Conservation (phyloP, 1,140 invertebrate genomes). For the Chelonus insularis region DNA sequence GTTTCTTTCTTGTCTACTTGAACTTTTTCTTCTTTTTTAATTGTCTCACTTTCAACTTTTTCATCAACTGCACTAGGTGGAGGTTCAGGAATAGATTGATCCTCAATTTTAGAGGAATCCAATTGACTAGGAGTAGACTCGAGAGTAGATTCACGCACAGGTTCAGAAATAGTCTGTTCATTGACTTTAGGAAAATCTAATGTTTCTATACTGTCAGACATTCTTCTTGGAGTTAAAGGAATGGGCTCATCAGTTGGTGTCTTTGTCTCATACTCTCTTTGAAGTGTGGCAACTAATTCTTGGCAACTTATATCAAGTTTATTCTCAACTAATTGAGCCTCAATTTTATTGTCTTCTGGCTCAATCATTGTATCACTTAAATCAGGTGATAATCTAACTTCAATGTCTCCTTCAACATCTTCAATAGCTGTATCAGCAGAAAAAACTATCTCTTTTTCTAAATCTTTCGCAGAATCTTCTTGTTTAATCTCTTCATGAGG, state of each 20-base stretch:
- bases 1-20: constrained; percentile 4
- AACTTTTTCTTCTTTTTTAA: not conserved
- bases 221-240: constrained; percentile 8
- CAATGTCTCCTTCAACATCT: constrained; percentile 33
- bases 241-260: constrained; percentile 44
- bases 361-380: constrained; percentile 43
- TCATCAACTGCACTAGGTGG: too few species aligned
- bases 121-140: too few species aligned
- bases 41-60: too few species aligned
- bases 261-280: constrained; percentile 52
- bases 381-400: constrained; percentile 17
- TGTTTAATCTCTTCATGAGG: constrained; percentile 35
- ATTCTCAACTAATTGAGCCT: constrained; percentile 52
- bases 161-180: too few species aligned
- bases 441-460: constrained; percentile 17
- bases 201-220: constrained; percentile 6
- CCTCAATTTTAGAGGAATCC: too few species aligned
- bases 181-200: constrained; percentile 1
- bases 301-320: constrained; percentile 54
- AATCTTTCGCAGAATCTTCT: constrained; percentile 33
- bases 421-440: constrained; percentile 39
- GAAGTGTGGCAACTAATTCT: constrained; percentile 51
- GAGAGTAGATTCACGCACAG: too few species aligned
- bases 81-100: too few species aligned
- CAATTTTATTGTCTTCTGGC: constrained; percentile 49